Percentiles rank a stretch among this genome's conserved stretches.
phyloP scores from a whole-genome alignment of 2,888 invertebrate genomes.

The Psococerastis gibbosa region DNA sequence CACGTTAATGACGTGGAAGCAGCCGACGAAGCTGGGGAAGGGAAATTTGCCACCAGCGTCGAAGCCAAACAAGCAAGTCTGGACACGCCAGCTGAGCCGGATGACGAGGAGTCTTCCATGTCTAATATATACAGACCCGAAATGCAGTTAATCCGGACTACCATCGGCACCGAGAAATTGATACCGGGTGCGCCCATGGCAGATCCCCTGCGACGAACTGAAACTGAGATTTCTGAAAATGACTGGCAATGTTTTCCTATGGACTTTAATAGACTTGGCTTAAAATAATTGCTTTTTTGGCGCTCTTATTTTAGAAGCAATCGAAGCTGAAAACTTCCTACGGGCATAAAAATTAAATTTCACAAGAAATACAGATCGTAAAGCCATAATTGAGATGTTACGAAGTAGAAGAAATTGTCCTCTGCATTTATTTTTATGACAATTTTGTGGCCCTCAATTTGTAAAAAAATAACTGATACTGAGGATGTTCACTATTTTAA shows the following conservation, averaged over 20 bases:
- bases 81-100: neutral
- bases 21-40: constrained; percentile 32
- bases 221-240: neutral
- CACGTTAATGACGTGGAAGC: constrained; percentile 32
- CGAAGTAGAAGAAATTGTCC: no score
- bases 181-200: constrained; percentile 9
- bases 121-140: neutral
- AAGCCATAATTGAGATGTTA: no score
- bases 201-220: constrained; percentile 9
- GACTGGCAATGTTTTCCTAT: neutral
- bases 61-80: no score
- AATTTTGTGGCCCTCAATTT: no score
- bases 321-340: no score
- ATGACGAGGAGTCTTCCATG: neutral
- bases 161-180: neutral
- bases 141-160: neutral
- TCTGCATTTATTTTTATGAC: no score
- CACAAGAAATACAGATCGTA: no score
- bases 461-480: no score
- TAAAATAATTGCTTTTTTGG: no score
- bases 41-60: constrained; percentile 23
- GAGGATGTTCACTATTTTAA: no score
- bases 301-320: no score
- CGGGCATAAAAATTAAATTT: no score
- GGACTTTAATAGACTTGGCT: neutral